Evolutionary conservation across 2,797 vertebrate species (phyloP), one percentile per base, ranked within the genome.

Genomic region (Neoniphon sammara): DNA sequence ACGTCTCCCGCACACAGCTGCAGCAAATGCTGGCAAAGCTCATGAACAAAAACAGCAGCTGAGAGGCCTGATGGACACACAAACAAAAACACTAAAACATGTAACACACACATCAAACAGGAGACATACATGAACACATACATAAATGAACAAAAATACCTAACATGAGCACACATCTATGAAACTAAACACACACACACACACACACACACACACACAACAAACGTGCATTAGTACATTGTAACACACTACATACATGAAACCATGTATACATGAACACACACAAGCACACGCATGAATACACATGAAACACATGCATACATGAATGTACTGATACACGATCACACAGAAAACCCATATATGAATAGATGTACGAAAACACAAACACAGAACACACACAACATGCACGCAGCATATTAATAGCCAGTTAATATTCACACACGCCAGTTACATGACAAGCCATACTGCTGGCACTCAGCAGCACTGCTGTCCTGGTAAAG

Each of bases 11-110:
- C 85, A 94, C 96, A 66, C 98, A 99, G 93, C 95, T 99, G 82
- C 97, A 99, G 92, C 97, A 98, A 91, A 96, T 99, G 95, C 95
- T 98, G 92, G 96, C 97, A 64, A 97, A 97, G 87, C 96, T 99
- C 77, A 97, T 97, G 93, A 97, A 96, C 95, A 99, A 98, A 93
- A 97, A 92, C 87, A 89, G 61, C 81, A 93, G 92, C 87, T 94
- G 92, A 94, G 88, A 77, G 59, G 72, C 9, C 8, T 20, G n/a
- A 18, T 34, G 34, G 15, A 68, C 8, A 42, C 39, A 3, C 18
- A 14, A 58, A 30, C 36, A 7, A 39, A 11, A 27, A 15, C 11
- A 39, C 11, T n/a, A 2, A 78, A 82, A 52, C 56, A 80, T 75
- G 68, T 63, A 49, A 44, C 31, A 34, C 60, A 64, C 59, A 44